These are phyloP conservation scores for Microcebus ravelobensis DNA, from an alignment of 2,113 vertebrate species.

Conservation along the genomic window DNA sequence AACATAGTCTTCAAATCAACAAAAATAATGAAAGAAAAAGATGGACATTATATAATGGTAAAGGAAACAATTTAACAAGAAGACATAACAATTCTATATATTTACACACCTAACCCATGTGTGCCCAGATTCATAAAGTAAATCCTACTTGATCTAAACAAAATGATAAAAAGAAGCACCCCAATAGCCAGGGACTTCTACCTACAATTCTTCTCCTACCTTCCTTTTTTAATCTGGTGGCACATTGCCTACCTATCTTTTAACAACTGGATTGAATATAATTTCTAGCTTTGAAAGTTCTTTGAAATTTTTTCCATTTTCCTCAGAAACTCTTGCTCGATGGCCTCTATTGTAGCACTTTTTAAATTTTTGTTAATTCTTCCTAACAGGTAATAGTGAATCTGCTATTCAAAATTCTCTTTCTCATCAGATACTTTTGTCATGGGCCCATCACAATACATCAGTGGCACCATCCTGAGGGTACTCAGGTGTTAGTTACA, in stretches of 20 bases:
- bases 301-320: neutral
- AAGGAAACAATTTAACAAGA: too few relatives aligned
- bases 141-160: too few relatives aligned
- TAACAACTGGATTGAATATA: neutral
- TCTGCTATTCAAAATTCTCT: neutral
- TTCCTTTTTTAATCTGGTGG: neutral
- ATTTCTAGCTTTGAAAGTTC: neutral
- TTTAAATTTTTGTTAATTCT: neutral
- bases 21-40: too few relatives aligned
- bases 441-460: neutral
- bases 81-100: too few relatives aligned
- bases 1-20: too few relatives aligned
- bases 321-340: neutral
- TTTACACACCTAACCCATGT: too few relatives aligned
- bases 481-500: neutral
- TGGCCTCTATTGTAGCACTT: neutral
- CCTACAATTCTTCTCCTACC: neutral
- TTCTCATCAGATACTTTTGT: neutral
- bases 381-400: neutral
- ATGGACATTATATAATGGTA: too few relatives aligned
- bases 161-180: too few relatives aligned
- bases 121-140: too few relatives aligned
- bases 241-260: neutral
- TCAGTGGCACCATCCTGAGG: neutral
- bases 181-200: neutral